Evolutionary conservation across 92 coral and sea anemone genomes (phyloP).

Genomic region (Siderastrea siderea): DNA sequence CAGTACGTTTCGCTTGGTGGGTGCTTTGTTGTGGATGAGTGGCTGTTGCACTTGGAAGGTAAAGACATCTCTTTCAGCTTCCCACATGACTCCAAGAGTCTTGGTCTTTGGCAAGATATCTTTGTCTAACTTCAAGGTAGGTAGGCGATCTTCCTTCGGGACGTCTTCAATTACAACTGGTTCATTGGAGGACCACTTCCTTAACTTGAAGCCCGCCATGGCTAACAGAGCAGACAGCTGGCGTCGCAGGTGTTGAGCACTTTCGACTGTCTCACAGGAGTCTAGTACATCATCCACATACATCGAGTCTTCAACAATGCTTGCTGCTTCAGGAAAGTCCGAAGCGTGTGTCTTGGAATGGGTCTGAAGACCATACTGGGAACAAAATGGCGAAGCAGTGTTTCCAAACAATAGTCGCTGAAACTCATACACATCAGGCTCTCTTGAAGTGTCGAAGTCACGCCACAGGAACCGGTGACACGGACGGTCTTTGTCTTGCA

Average conservation of each 20-base stretch:
- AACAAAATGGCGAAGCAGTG: slow-evolving; percentile 42
- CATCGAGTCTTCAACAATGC: slow-evolving; percentile 35
- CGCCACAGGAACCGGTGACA: slow-evolving; percentile 48
- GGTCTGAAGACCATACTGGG: slow-evolving; percentile 1
- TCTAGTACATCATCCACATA: slow-evolving; percentile 67
- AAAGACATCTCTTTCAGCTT: slow-evolving; percentile 41
- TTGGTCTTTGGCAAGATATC: slow-evolving; percentile 15
- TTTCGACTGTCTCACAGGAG: slow-evolving; percentile 38
- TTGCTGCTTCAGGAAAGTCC: slow-evolving; percentile 4
- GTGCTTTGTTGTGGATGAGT: neutral
- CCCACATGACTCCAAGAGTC: slow-evolving; percentile 44
- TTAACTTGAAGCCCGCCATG: slow-evolving; percentile 46
- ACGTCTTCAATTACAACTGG: slow-evolving; percentile 37
- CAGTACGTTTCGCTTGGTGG: slow-evolving; percentile 45
- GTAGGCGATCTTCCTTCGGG: slow-evolving; percentile 21
- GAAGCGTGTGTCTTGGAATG: neutral
- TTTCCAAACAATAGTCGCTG: slow-evolving; percentile 57
- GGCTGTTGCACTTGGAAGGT: slow-evolving; percentile 43
- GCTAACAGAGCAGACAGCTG: slow-evolving; percentile 29
- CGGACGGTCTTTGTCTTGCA: slow-evolving; percentile 40
- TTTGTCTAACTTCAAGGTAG: neutral
- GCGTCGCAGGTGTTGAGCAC: slow-evolving; percentile 23
- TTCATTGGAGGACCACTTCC: slow-evolving; percentile 60
- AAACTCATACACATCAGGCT: slow-evolving; percentile 39
- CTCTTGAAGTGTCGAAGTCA: neutral